Evolutionary conservation across 2,113 vertebrate genomes (phyloP), one percentile per base, ranked within the genome.

Genomic region (Paracanthobrama guichenoti): DNA sequence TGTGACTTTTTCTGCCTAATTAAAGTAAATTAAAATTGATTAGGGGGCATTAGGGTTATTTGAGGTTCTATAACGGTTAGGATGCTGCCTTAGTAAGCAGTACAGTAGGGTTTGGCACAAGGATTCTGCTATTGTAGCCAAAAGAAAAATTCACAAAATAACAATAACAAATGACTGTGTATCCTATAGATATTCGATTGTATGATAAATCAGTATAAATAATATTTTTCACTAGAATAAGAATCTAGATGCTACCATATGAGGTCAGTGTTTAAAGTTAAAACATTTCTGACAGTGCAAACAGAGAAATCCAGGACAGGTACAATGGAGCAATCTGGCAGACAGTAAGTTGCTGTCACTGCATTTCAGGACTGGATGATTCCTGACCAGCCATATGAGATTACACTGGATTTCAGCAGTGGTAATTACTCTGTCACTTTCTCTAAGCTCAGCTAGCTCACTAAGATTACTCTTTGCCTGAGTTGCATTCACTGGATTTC

Each of bases 241-340:
- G 3, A 31, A 31, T 35, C 8, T 35, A 67, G 28, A 67, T 35
- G 35, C 66, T 42, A 11, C 20, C 18, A 20, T 20, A 20, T 69
- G 9, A 42, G 39, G 18, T 5, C 35, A 39, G 4, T 22, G 5
- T 69, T 69, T 42, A 22, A 55, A 2, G 53, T 20, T 55, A 39
- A 69, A 22, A 69, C 28, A 9, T 67, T 66, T 67, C 16, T 67
- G 88, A 89, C 91, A 92, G 88, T 89, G 86, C 82, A 77, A 73
- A 86, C 79, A 87, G 50, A 42, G 20, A 77, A 2, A 12, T 39
- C 20, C 53, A 42, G 39, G 39, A 39, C 39, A 39, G 75, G 80
- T 59, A 6, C 3, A 24, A 71, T 12, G 35, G 20, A 39, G 11
- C 9, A 11, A n/a, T 42, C 5, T 71, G 66, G 18, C 80, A 60